Conservation (phyloP, 2,888 invertebrate genomes). For the Nomada flava region DNA sequence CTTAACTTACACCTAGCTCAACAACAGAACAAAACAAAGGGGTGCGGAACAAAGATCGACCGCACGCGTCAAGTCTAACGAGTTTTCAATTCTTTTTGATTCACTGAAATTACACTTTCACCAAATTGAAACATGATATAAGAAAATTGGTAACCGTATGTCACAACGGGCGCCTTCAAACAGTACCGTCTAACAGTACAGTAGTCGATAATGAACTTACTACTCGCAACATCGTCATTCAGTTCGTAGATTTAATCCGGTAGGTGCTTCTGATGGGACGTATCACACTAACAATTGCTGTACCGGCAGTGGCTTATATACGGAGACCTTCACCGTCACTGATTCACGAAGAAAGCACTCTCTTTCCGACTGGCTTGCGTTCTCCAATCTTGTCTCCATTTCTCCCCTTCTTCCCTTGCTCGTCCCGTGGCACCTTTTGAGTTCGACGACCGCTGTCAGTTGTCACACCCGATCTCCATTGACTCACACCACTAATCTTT, state of each 20-base stretch:
- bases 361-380: slow-evolving; percentile 78
- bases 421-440: slow-evolving; percentile 15
- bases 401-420: slow-evolving; percentile 64
- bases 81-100: no score
- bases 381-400: slow-evolving; percentile 74
- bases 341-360: slow-evolving; percentile 80
- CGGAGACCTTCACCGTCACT: slow-evolving; percentile 81
- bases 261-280: slow-evolving; percentile 63
- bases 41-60: no score
- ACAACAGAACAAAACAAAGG: not conserved
- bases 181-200: not conserved
- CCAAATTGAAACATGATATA: not conserved
- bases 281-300: slow-evolving; percentile 79
- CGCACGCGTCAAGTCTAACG: no score
- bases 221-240: slow-evolving; percentile 67
- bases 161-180: not conserved
- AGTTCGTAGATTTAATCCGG: slow-evolving; percentile 33
- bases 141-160: not conserved
- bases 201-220: slow-evolving; percentile 68
- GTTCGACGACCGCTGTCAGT: slow-evolving; percentile 60
- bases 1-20: not conserved
- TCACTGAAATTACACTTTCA: slow-evolving; percentile 10
- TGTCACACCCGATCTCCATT: not conserved
- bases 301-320: slow-evolving; percentile 80
- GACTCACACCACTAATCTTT: not conserved